phyloP scores from a whole-genome alignment of 2,797 vertebrate genomes.

The Neosilurus mollespiculum region DNA sequence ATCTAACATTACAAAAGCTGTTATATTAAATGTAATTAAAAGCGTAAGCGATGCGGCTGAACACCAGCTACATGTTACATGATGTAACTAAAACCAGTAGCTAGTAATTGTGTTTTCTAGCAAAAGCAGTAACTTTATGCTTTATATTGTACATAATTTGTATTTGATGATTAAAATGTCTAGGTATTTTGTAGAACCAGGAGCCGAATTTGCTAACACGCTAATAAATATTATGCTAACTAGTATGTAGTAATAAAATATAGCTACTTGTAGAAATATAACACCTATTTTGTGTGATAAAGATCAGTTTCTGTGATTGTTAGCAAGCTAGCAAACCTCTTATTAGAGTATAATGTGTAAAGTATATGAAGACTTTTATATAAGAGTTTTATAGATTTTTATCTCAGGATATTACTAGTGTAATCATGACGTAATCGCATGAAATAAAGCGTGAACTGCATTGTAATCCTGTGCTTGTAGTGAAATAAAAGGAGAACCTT shows the following conservation, averaged over 20 bases:
- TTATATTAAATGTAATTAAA: background rate
- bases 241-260: conserved; percentile 19
- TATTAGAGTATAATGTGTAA: conserved; percentile 9
- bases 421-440: background rate
- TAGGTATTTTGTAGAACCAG: background rate
- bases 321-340: conserved; percentile 14
- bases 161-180: background rate
- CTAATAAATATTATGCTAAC: conserved; percentile 1
- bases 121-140: background rate
- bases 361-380: background rate
- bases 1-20: background rate
- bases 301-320: background rate
- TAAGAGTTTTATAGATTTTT: background rate
- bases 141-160: background rate
- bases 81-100: background rate
- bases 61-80: background rate
- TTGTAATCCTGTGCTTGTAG: background rate
- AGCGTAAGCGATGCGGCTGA: background rate
- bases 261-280: conserved; percentile 17
- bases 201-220: background rate
- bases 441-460: background rate
- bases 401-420: background rate
- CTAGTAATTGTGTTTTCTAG: background rate
- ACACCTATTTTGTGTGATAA: conserved; percentile 1
- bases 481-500: background rate